Percentiles rank a stretch among this genome's conserved stretches.
These are phyloP conservation scores for Aphelinus certus DNA, from an alignment of 1,140 invertebrate species.

Conservation along the genomic window DNA sequence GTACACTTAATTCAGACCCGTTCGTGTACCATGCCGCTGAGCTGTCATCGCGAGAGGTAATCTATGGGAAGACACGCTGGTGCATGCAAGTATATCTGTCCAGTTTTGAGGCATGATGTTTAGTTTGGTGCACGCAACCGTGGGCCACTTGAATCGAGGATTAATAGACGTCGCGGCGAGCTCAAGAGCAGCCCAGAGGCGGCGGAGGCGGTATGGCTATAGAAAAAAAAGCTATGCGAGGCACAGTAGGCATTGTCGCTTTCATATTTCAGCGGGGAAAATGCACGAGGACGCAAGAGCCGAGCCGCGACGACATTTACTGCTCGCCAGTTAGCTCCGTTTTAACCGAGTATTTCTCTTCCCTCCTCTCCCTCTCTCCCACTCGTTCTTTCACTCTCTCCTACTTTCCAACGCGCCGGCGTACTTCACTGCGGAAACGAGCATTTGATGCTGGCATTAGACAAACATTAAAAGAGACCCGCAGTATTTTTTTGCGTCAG, in stretches of 20 bases:
- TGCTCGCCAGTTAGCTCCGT: conserved; percentile 26
- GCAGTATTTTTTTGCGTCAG: no score
- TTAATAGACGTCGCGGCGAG: conserved; percentile 39
- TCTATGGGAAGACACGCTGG: no score
- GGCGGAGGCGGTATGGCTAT: background rate
- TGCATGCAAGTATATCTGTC: no score
- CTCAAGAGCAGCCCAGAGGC: background rate
- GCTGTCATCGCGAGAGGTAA: no score
- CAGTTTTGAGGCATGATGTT: no score
- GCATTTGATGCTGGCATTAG: background rate
- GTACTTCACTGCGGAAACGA: background rate
- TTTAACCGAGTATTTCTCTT: conserved; percentile 33
- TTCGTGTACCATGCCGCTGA: no score
- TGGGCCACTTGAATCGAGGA: conserved; percentile 41
- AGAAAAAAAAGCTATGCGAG: background rate
- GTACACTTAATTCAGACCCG: no score
- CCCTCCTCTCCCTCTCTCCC: background rate
- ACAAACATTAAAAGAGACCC: no score
- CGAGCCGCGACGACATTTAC: conserved; percentile 6
- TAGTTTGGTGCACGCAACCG: background rate
- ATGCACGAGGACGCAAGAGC: background rate
- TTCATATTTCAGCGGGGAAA: conserved; percentile 17
- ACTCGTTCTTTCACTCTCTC: no score
- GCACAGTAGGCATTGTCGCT: conserved; percentile 5
- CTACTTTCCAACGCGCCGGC: background rate